A percentile compares a stretch with the other conserved stretches of the same genome.
Evolutionary conservation across 2,113 vertebrate genomes (phyloP).

Genomic region (Chionodraco myersi): DNA sequence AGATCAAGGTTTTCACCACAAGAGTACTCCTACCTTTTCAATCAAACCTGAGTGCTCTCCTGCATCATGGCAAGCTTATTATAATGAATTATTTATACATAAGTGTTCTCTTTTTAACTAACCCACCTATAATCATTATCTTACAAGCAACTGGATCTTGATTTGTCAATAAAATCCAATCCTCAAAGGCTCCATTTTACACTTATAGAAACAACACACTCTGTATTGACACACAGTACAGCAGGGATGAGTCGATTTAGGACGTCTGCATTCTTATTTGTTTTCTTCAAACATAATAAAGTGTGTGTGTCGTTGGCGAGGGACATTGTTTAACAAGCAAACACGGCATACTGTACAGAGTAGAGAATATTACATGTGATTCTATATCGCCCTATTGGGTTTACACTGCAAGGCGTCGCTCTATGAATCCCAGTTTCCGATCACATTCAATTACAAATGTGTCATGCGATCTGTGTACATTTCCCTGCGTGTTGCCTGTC

Average conservation of each 20-base stretch:
- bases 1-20: conserved; percentile 8
- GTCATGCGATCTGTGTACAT: background rate
- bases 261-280: background rate
- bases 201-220: too few relatives aligned
- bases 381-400: background rate
- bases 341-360: background rate
- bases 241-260: background rate
- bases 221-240: too few relatives aligned
- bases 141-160: background rate
- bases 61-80: background rate
- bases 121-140: background rate
- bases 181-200: too few relatives aligned
- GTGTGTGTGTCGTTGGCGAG: background rate
- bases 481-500: background rate
- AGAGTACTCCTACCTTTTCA: background rate
- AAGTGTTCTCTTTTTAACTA: background rate
- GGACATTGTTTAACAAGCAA: background rate
- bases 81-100: background rate
- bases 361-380: background rate
- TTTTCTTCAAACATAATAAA: background rate
- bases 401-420: background rate
- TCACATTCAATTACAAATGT: background rate
- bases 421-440: background rate
- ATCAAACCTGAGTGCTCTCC: background rate
- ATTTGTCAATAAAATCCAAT: background rate